Conservation (phyloP, 2,113 vertebrate species). For the Mesocricetus auratus region DNA sequence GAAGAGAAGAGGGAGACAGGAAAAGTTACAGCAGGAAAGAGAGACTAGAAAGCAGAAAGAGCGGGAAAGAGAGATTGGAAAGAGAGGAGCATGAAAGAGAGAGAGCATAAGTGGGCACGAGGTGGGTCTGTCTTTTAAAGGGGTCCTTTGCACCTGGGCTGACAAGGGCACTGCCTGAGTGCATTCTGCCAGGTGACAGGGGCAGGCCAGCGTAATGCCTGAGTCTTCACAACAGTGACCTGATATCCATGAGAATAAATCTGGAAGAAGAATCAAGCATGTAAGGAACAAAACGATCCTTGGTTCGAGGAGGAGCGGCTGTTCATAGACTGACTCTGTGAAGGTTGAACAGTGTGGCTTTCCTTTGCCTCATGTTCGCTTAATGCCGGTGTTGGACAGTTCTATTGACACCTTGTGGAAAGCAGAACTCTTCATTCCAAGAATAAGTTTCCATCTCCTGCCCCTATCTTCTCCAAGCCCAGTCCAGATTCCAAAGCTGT, state of each 20-base stretch:
- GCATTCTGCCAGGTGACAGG: too few relatives aligned
- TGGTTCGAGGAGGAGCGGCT: background rate
- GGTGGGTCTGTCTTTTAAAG: too few relatives aligned
- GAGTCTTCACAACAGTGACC: background rate
- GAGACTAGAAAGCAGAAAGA: too few relatives aligned
- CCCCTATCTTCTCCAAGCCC: background rate
- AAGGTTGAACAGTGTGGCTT: slow-evolving; percentile 46
- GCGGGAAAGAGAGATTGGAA: too few relatives aligned
- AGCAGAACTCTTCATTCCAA: slow-evolving; percentile 36
- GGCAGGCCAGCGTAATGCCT: too few relatives aligned
- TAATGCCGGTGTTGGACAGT: slow-evolving; percentile 10
- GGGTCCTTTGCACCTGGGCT: too few relatives aligned
- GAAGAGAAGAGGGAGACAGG: too few relatives aligned
- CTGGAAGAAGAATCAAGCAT: slow-evolving; percentile 7
- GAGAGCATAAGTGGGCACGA: too few relatives aligned
- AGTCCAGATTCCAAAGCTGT: background rate
- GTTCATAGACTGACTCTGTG: slow-evolving; percentile 2
- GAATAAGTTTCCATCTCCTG: slow-evolving; percentile 2
- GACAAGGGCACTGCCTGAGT: too few relatives aligned
- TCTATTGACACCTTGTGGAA: background rate
- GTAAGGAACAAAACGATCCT: background rate
- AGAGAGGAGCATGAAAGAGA: too few relatives aligned
- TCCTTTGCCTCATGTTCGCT: slow-evolving; percentile 48
- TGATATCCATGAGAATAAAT: slow-evolving; percentile 43
- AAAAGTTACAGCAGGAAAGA: too few relatives aligned